A percentile compares a stretch with the other conserved stretches of the same genome.
These are phyloP conservation scores for Bactericera cockerelli DNA, from an alignment of 1,140 invertebrate species.

Conservation along the genomic window DNA sequence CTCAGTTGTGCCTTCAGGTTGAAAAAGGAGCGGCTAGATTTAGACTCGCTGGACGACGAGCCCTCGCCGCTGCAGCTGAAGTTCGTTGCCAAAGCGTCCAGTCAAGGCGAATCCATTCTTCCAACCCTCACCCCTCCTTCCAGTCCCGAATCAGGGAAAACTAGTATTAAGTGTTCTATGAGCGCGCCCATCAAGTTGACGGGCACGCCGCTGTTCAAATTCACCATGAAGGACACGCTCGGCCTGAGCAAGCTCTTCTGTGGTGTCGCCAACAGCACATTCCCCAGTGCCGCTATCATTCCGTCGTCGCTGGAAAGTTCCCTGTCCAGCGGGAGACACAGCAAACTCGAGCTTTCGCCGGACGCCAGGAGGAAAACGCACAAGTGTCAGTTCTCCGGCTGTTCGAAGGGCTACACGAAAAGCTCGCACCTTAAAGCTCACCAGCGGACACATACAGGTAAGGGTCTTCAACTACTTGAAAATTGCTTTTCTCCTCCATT, in stretches of 20 bases:
- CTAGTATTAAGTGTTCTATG: conserved; percentile 35
- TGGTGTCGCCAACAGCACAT: neutral
- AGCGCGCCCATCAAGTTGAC: conserved; percentile 32
- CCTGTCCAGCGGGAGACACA: conserved; percentile 15
- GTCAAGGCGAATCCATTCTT: conserved; percentile 27
- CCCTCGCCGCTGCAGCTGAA: conserved; percentile 30
- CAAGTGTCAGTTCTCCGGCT: conserved; percentile 88
- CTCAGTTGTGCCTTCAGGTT: conserved; percentile 20
- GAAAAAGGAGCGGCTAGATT: conserved; percentile 16
- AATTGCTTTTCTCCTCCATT: no score
- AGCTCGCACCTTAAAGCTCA: conserved; percentile 95
- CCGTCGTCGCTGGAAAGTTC: conserved; percentile 31
- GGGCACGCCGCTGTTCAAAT: conserved; percentile 15
- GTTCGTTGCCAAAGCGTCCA: conserved; percentile 31
- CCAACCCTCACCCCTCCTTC: conserved; percentile 47
- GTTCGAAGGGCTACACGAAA: conserved; percentile 96
- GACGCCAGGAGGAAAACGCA: conserved; percentile 73
- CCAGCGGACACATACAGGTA: conserved; percentile 92
- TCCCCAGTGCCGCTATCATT: conserved; percentile 27
- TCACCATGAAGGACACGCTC: conserved; percentile 3
- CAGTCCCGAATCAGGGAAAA: conserved; percentile 48
- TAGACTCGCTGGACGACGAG: conserved; percentile 16
- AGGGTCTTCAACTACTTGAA: no score
- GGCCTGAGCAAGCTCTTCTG: conserved; percentile 12
- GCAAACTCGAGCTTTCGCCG: conserved; percentile 35